Conservation (phyloP, 2,113 vertebrate genomes). For the Ctenodactylus gundi region DNA sequence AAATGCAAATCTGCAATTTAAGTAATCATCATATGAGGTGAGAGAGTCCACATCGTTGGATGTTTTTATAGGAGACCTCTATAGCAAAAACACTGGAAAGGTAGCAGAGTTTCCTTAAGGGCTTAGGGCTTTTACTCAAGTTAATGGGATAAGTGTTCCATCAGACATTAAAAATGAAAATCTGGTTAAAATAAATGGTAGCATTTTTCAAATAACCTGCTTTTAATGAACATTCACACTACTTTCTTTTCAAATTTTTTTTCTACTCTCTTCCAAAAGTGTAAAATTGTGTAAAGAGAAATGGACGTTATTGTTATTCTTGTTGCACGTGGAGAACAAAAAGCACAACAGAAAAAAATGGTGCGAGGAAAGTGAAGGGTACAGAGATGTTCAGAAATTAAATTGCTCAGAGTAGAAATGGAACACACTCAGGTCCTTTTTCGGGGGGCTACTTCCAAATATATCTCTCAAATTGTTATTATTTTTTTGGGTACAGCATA, state of each 20-base stretch:
- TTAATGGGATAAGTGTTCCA: background rate
- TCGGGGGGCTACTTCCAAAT: constrained; percentile 16
- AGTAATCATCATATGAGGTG: background rate
- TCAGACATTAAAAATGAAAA: background rate
- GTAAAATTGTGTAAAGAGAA: background rate
- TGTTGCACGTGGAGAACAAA: background rate
- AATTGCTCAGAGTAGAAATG: background rate
- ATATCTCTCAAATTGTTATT: background rate
- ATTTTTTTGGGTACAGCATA: too few species aligned
- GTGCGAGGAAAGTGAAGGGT: background rate
- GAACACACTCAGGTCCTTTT: background rate
- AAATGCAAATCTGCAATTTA: background rate
- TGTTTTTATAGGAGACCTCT: constrained; percentile 30
- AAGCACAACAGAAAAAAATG: background rate
- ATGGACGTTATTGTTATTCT: background rate
- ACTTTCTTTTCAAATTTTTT: constrained; percentile 21
- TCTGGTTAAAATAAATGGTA: background rate
- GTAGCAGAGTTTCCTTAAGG: background rate
- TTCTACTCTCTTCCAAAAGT: background rate
- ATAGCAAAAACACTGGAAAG: constrained; percentile 18
- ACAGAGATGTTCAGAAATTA: constrained; percentile 6
- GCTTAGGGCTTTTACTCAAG: background rate
- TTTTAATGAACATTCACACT: background rate
- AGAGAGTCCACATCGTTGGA: background rate
- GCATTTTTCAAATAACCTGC: background rate